Evolutionary conservation across 2,888 invertebrate species (phyloP), one percentile per base, ranked within the genome.

Genomic region (Tetramorium bicarinatum): DNA sequence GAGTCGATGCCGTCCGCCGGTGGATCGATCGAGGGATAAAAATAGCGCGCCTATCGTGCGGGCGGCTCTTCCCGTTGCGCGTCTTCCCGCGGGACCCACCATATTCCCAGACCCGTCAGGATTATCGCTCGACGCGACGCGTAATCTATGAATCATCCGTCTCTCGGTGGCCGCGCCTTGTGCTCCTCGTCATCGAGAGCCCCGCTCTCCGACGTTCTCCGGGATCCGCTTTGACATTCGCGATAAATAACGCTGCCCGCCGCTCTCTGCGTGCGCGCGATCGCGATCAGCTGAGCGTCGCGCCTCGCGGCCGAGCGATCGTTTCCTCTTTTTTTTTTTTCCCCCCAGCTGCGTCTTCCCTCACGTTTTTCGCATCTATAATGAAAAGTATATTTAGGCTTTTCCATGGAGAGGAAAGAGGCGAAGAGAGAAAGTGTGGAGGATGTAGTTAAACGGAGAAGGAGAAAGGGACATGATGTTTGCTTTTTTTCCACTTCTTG

Each of bases 261-360:
- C 21, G 34, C 41, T 56, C 21, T 69, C 44, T 47, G 3, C 18
- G 29, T 76, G 76, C 38, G 62, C 25, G 76, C 25, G 18, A 76
- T 77, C 56, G 21, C 54, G 79, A 80, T 80, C 79, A 80, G 79
- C 79, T 80, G 79, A 80, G 79, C 79, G 72, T 80, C 34, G 41
- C 41, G 47, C 6, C 29, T 75, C 47, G 25, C 41, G 41, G 41
- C 25, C 38, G n/a, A 67, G 41, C 77, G 54, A 15, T 11, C 3
- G 18, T 44, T 18, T n/a, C 52, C 49, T 52, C 11, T 38, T 52
- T 52, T 52, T 49, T 49, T 21, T 34, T n/a, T 59, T 25, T 25
- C 25, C 29, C 21, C 38, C 4, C 54, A 54, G 29, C 54, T 69
- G 9, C 29, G n/a, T 18, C 11, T 54, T 59, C n/a, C 34, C 41